Evolutionary conservation across 2,888 invertebrate genomes (phyloP).

Genomic region (Macrosiphum euphorbiae): DNA sequence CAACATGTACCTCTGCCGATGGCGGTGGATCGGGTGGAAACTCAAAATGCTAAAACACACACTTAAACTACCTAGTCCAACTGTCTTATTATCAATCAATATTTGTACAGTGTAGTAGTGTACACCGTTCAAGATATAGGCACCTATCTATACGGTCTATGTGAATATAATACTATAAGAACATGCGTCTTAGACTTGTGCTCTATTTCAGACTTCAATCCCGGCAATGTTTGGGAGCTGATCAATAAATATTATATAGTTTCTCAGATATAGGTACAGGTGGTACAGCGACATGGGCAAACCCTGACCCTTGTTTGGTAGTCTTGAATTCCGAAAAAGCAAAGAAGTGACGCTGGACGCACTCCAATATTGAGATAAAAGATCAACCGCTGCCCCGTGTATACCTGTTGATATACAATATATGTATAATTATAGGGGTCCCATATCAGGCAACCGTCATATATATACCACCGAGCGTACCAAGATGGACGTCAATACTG

Average conservation of each 20-base stretch:
- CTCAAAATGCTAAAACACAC: background rate
- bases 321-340: background rate
- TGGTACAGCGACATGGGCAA: background rate
- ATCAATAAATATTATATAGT: background rate
- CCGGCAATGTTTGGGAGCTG: background rate
- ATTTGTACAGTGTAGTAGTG: too few species aligned
- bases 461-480: background rate
- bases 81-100: background rate
- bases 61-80: background rate
- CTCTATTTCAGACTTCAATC: too few species aligned
- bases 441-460: background rate
- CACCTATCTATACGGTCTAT: background rate
- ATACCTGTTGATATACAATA: background rate
- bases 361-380: background rate
- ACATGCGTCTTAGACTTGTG: too few species aligned
- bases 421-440: background rate
- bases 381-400: background rate
- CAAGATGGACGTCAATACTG: background rate
- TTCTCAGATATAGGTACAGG: background rate
- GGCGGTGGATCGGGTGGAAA: background rate
- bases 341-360: background rate
- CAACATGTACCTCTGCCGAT: background rate
- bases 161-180: background rate
- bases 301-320: background rate
- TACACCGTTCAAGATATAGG: background rate